Base-by-base conservation (phyloP, 2,888 invertebrate genomes). In the Dynastes grantii region DNA sequence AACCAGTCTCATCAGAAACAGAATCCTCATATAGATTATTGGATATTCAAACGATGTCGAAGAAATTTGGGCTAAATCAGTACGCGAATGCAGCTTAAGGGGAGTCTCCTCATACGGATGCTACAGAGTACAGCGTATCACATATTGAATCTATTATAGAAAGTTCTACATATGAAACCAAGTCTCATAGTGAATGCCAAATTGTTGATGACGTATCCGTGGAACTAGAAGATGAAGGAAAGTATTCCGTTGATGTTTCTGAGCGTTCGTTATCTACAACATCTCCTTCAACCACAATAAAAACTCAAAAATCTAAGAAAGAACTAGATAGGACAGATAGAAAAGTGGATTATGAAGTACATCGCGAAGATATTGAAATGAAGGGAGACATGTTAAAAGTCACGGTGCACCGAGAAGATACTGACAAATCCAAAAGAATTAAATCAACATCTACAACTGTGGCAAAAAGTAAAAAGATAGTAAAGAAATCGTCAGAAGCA, bases 381-480 rank as follows among this genome's bases (percentile, higher is more conserved):
- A 87, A 85, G 40, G 89, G 88, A 81, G 90, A 90, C 81, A 83
- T 89, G 2, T 81, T 90, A 32, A 87, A 89, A 85, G 87, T 90
- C 9, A 89, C 89, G 27, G 84, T 90, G n/a, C 86, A 85, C 55
- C 84, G 85, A 37, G 81, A 84, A 51, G 81, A 81, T 29, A 64
- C 45, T 22, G 67, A 76, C 8, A 76, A 76, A 45, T 63, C 61
- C 4, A 63, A 70, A 11, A 70, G 29, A 61, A 58, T 22, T 37
- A 79, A 80, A 77, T 77, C 77, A 8, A 81, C 64, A 32, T 45
- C 45, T 45, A 53, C 67, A 45, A 51, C 32, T 3, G 29, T 63
- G 11, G 51, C 70, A 29, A 64, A 58, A 22, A 78, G 32, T 49
- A 65, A 49, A 6, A 76, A 67, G 55, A 53, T 16, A 45, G 51